phyloP scores from a whole-genome alignment of 2,113 vertebrate species.

The Myotis brandtii region DNA sequence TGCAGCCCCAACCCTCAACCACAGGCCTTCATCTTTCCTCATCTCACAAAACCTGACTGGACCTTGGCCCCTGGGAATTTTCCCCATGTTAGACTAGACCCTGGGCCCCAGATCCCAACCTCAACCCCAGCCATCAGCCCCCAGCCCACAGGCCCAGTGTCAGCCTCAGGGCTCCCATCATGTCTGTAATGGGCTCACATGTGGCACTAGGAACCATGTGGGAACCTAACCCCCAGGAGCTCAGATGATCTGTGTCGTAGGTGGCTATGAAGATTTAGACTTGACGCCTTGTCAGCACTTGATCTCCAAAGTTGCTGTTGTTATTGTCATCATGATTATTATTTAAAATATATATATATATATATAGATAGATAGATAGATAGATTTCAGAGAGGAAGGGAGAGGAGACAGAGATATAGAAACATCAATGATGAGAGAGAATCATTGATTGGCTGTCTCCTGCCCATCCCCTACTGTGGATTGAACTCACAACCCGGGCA shows the following conservation, averaged over 20 bases:
- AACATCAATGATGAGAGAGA: too few species aligned
- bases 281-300: too few species aligned
- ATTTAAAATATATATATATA: too few species aligned
- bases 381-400: too few species aligned
- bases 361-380: too few species aligned
- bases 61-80: background rate
- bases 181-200: fast-evolving
- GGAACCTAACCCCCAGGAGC: background rate
- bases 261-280: background rate
- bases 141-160: background rate
- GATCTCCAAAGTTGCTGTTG: background rate
- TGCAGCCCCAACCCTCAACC: background rate
- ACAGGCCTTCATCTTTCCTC: background rate
- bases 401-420: too few species aligned
- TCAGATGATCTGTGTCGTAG: fast-evolving
- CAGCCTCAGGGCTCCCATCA: background rate
- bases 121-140: background rate
- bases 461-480: too few species aligned
- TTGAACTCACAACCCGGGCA: too few species aligned
- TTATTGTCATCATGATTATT: background rate
- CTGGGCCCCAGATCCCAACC: background rate
- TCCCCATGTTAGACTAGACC: too few species aligned
- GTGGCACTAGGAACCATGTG: fast-evolving
- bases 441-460: too few species aligned
- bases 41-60: background rate